Conservation (phyloP, 1,140 invertebrate species). For the Aphelinus atriplicis region DNA sequence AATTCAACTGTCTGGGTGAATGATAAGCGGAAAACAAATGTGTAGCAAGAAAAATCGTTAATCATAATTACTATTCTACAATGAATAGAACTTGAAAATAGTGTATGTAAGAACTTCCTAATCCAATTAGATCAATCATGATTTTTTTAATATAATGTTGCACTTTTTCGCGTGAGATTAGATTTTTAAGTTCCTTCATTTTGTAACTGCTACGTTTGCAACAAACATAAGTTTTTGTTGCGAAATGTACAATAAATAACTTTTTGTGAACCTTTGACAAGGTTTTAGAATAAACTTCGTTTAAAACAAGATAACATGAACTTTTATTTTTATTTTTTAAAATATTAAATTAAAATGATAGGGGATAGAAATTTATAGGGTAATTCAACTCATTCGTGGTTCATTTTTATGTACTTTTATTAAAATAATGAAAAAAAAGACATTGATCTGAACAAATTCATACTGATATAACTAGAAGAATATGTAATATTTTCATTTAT, state of each 20-base stretch:
- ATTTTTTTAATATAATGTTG: too few relatives aligned
- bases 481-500: too few relatives aligned
- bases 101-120: too few relatives aligned
- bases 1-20: too few relatives aligned
- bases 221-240: background rate
- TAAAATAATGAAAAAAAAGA: background rate
- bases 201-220: background rate
- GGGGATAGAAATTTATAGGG: too few relatives aligned
- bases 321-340: slow-evolving; percentile 21
- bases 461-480: too few relatives aligned
- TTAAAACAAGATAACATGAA: background rate
- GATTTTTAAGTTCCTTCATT: slow-evolving; percentile 14
- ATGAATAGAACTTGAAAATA: too few relatives aligned
- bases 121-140: too few relatives aligned
- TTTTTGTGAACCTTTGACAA: slow-evolving; percentile 17
- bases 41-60: too few relatives aligned
- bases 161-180: background rate
- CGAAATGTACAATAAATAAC: background rate
- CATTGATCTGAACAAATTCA: background rate
- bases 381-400: background rate
- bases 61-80: too few relatives aligned
- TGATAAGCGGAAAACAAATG: too few relatives aligned
- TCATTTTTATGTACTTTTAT: background rate
- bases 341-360: background rate
- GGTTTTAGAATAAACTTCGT: slow-evolving; percentile 17